phyloP scores from a whole-genome alignment of 2,797 vertebrate genomes.

The Anguilla pacifica region DNA sequence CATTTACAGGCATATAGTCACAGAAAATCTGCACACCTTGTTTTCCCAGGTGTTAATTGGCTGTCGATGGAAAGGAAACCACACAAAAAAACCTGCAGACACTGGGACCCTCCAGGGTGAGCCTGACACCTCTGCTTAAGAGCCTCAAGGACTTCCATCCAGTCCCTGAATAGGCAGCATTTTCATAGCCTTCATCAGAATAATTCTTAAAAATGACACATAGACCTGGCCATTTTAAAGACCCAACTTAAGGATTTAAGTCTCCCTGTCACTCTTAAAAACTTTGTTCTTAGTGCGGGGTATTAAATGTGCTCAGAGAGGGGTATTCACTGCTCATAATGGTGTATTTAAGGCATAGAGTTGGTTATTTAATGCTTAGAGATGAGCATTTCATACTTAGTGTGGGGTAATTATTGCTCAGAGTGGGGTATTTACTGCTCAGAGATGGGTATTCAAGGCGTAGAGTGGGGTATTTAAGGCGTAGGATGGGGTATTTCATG shows the following conservation, averaged over 20 bases:
- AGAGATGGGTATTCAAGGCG: background rate
- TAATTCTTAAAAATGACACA: background rate
- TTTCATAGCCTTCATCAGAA: background rate
- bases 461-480: background rate
- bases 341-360: background rate
- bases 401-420: background rate
- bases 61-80: too few species aligned
- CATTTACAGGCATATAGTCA: too few species aligned
- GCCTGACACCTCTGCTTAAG: too few species aligned
- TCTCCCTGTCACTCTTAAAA: too few species aligned
- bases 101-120: too few species aligned
- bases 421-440: background rate
- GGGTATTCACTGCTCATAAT: background rate
- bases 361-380: background rate
- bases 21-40: too few species aligned
- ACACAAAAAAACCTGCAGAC: too few species aligned
- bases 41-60: too few species aligned
- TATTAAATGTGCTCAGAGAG: background rate
- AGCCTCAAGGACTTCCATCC: background rate
- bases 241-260: background rate
- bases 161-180: background rate
- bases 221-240: background rate
- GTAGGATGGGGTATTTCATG: background rate
- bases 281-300: too few species aligned
- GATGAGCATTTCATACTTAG: background rate